These are phyloP conservation scores for Thrips palmi DNA, from an alignment of 1,140 invertebrate species.

Conservation along the genomic window DNA sequence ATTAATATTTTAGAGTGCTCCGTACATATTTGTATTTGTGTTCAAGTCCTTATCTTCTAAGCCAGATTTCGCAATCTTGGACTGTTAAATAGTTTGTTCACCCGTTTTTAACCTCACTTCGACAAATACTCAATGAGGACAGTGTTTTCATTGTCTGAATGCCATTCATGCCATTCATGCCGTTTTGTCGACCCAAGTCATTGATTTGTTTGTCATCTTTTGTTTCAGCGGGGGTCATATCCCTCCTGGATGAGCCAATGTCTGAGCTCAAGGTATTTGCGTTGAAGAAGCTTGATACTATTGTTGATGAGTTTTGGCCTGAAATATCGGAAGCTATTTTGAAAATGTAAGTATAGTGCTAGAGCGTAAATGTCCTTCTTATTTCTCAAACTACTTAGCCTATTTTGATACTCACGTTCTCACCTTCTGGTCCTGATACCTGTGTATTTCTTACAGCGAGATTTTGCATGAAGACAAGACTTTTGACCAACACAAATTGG, in stretches of 20 bases:
- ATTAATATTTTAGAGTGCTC: too few relatives aligned
- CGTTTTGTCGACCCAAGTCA: background rate
- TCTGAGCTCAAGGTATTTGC: slow-evolving; percentile 87
- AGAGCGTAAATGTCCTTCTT: background rate
- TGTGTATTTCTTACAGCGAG: slow-evolving; percentile 38
- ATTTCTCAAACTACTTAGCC: slow-evolving; percentile 6
- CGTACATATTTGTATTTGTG: too few relatives aligned
- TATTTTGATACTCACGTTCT: slow-evolving; percentile 1
- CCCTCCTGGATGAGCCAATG: slow-evolving; percentile 84
- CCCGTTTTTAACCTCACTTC: background rate
- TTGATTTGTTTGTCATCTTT: slow-evolving; percentile 15
- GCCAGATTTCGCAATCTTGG: too few relatives aligned
- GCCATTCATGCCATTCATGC: background rate
- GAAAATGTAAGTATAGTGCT: slow-evolving; percentile 55
- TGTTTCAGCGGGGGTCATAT: slow-evolving; percentile 76
- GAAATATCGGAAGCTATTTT: slow-evolving; percentile 95
- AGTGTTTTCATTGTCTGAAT: background rate
- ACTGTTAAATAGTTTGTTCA: too few relatives aligned
- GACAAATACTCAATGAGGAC: slow-evolving; percentile 3
- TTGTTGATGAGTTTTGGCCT: slow-evolving; percentile 97
- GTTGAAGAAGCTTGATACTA: slow-evolving; percentile 69
- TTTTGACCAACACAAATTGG: slow-evolving; percentile 77
- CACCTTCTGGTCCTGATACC: background rate
- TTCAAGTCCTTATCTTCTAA: too few relatives aligned
- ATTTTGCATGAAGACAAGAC: slow-evolving; percentile 82